phyloP scores from a whole-genome alignment of 2,797 vertebrate genomes.

The Anguilla marmorata region DNA sequence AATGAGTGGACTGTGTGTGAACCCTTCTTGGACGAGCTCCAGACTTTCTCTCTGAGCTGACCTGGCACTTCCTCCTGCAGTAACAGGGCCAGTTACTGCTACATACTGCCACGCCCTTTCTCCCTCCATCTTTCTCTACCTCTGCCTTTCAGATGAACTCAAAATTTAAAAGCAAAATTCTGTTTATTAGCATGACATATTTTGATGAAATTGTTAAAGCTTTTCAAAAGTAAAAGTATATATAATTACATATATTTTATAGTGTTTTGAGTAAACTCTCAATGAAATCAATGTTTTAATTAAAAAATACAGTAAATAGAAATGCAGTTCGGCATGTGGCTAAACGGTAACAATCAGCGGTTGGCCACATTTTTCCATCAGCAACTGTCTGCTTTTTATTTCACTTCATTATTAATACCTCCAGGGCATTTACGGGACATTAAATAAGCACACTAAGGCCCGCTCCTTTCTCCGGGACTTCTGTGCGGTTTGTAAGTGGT shows the following conservation, averaged over 20 bases:
- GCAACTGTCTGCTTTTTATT: neutral
- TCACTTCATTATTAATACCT: neutral
- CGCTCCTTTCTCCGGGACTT: neutral
- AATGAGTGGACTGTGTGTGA: neutral
- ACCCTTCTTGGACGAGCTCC: conserved; percentile 30
- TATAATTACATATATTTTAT: no score
- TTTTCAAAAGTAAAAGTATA: no score
- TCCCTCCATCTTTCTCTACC: conserved; percentile 49
- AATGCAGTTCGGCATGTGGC: neutral
- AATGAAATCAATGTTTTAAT: neutral
- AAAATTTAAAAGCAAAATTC: no score
- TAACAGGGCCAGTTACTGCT: conserved; percentile 10
- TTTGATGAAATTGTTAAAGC: no score
- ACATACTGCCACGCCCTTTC: conserved; percentile 44
- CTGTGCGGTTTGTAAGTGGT: neutral
- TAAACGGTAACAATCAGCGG: neutral
- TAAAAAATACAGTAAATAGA: no score
- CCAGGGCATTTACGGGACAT: neutral
- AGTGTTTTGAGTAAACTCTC: no score
- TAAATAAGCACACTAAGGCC: neutral
- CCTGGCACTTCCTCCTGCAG: conserved; percentile 47
- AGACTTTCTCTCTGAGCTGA: conserved; percentile 42
- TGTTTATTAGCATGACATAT: no score
- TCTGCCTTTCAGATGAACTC: conserved; percentile 33
- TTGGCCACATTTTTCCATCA: neutral